Percentiles rank a stretch among this genome's conserved stretches.
Conservation (phyloP, 1,140 invertebrate species). For the Riptortus pedestris region DNA sequence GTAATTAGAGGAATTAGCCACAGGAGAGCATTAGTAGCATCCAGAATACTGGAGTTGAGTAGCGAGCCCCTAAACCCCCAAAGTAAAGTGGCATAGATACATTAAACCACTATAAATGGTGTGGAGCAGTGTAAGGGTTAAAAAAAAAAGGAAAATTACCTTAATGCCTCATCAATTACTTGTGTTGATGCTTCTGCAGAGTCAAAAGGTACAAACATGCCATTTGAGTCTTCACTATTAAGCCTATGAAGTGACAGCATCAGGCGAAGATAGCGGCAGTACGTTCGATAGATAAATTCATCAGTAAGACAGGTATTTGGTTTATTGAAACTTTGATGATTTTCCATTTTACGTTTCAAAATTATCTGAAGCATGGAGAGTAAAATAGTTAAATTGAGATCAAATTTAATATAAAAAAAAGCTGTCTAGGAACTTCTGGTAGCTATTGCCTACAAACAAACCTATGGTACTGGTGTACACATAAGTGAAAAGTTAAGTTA, state of each 20-base stretch:
- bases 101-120: too few relatives aligned
- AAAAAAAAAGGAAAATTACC: too few relatives aligned
- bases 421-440: background rate
- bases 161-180: conserved; percentile 8
- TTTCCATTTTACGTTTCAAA: background rate
- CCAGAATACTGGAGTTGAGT: too few relatives aligned
- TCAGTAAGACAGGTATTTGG: background rate
- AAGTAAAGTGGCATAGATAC: too few relatives aligned
- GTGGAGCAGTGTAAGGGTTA: too few relatives aligned
- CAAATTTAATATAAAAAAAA: background rate
- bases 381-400: background rate
- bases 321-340: background rate
- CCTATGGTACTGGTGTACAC: background rate
- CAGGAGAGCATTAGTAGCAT: too few relatives aligned
- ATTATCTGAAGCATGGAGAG: conserved; percentile 8
- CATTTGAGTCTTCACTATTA: background rate
- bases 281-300: background rate
- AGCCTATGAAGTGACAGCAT: conserved; percentile 15
- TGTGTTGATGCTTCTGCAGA: background rate
- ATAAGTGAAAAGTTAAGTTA: background rate
- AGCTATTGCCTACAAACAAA: background rate
- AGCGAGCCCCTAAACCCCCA: too few relatives aligned
- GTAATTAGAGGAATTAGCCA: too few relatives aligned
- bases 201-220: background rate
- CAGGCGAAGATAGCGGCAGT: background rate